Conservation (phyloP, 2,888 invertebrate genomes). For the Plagodis pulveraria region DNA sequence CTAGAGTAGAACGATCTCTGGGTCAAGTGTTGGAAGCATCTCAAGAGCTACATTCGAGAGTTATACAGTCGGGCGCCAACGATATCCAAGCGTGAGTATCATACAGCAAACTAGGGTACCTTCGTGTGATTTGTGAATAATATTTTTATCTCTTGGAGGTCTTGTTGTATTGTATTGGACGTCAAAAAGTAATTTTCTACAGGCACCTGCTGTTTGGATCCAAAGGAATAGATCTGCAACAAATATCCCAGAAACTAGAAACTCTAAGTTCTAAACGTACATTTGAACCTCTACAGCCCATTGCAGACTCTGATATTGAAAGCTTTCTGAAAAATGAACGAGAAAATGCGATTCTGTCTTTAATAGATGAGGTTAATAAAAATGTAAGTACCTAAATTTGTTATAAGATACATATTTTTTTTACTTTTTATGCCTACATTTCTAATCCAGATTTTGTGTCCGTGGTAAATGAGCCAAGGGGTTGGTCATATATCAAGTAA, state of each 20-base stretch:
- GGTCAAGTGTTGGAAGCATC: conserved; percentile 96
- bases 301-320: conserved; percentile 95
- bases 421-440: too few species aligned
- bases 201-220: conserved; percentile 96
- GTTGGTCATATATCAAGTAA: too few species aligned
- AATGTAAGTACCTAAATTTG: conserved; percentile 84
- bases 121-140: too few species aligned
- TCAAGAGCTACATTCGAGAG: conserved; percentile 93
- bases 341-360: conserved; percentile 95
- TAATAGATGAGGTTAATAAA: conserved; percentile 95
- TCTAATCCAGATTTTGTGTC: too few species aligned
- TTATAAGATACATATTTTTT: too few species aligned
- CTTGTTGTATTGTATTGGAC: too few species aligned
- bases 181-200: conserved; percentile 37
- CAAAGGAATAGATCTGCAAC: conserved; percentile 96
- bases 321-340: conserved; percentile 96
- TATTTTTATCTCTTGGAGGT: too few species aligned
- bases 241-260: conserved; percentile 95
- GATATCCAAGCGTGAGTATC: conserved; percentile 95
- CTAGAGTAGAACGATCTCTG: conserved; percentile 94
- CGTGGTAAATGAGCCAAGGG: too few species aligned
- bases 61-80: conserved; percentile 93
- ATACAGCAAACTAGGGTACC: background rate
- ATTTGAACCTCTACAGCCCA: conserved; percentile 95
- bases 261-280: conserved; percentile 93